Evolutionary conservation across 92 coral and sea anemone species (phyloP), one percentile per base, ranked within the genome.

Genomic region (Zoanthus gigantus): DNA sequence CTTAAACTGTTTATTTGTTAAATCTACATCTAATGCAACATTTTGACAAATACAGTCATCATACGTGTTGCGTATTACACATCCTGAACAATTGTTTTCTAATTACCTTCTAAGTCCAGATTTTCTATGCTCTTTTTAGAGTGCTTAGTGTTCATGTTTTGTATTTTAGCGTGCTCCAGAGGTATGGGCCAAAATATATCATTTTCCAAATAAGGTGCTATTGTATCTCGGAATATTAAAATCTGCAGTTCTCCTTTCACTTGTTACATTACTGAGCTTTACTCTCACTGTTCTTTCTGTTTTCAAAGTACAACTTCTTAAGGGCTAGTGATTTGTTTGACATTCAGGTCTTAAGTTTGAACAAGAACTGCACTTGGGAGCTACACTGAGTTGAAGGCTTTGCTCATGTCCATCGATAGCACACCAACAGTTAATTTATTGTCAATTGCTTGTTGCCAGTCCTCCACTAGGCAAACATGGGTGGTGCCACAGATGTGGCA

Each of bases 401-500:
- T 86, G 63, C 76, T 72, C 71, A 66, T 71, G 46, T 71, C 88
- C 52, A 53, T 66, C 50, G 87, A 79, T 32, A 80, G 66, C 63
- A 78, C 90, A 1, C 73, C 91, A 7, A 88, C 87, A 14, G 74
- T 57, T 72, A 48, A 30, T 16, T 88, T 88, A 50, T 71, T 81
- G 89, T 81, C 88, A 0, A 72, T 88, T 0, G 88, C 91, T 37
- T 13, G 88, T 80, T 88, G 71, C 87, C 91, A 88, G 15, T 88
- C 87, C 79, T 79, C 89, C 50, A 90, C 77, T 5, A 89, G 84
- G 73, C 78, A 50, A 10, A 89, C 52, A 61, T 83, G 83, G n/a
- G 92, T 84, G 46, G 86, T 89, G 37, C 84, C 92, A 45, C 92
- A 83, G 65, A 78, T 83, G 83, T 89, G 79, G 54, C 61, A 50